These are phyloP conservation scores for Myxocyprinus asiaticus DNA, from an alignment of 2,113 vertebrate species.

Conservation along the genomic window DNA sequence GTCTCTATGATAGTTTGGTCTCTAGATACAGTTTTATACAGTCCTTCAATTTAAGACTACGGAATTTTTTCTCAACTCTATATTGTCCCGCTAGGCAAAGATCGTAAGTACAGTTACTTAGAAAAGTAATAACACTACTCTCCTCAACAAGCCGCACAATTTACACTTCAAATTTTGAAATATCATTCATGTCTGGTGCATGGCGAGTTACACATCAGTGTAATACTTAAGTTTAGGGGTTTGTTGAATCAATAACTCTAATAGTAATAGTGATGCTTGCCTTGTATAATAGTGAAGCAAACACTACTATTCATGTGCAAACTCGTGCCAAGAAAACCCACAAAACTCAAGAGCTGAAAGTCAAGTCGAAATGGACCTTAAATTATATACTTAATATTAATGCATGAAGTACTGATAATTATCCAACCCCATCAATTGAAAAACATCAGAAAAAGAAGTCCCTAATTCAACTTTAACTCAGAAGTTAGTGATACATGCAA, in stretches of 20 bases:
- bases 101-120: not conserved
- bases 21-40: too few relatives aligned
- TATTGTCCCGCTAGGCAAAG: not conserved
- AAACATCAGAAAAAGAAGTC: slow-evolving; percentile 24
- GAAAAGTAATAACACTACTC: too few relatives aligned
- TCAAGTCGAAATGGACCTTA: not conserved
- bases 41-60: too few relatives aligned
- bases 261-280: not conserved
- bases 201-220: not conserved
- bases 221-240: not conserved
- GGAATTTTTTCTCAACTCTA: not conserved
- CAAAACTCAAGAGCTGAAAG: slow-evolving; percentile 1
- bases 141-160: too few relatives aligned
- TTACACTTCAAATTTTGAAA: not conserved
- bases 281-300: not conserved
- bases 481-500: slow-evolving; percentile 59
- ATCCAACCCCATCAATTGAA: slow-evolving; percentile 10
- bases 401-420: slow-evolving; percentile 14
- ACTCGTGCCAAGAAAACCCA: not conserved
- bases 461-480: slow-evolving; percentile 46
- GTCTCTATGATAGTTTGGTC: too few relatives aligned
- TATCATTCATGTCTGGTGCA: not conserved
- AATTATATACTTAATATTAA: slow-evolving; percentile 17
- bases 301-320: not conserved
- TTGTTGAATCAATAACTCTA: too few relatives aligned